These are phyloP conservation scores for Formica aserva DNA, from an alignment of 2,888 invertebrate genomes.

Conservation along the genomic window DNA sequence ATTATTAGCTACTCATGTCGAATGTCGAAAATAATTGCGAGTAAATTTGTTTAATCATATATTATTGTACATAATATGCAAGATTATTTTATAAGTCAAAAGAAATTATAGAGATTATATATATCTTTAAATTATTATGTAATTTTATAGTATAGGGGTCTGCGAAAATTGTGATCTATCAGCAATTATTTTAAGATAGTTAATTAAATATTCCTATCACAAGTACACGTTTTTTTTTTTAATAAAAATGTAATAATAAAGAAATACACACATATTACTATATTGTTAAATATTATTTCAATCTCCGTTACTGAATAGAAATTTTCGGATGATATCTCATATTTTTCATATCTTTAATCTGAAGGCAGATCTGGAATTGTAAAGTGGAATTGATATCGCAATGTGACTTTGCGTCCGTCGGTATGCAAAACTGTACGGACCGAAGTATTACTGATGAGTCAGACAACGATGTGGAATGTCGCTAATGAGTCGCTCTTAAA, in stretches of 20 bases:
- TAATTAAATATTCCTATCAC: background rate
- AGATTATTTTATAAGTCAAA: conserved; percentile 9
- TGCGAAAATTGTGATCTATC: background rate
- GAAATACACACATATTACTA: background rate
- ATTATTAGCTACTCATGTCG: conserved; percentile 24
- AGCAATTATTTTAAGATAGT: background rate
- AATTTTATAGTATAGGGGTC: background rate
- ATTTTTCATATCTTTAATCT: background rate
- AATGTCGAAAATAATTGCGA: conserved; percentile 17
- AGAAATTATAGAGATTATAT: too few relatives aligned
- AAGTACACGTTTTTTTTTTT: background rate
- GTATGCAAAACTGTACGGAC: conserved; percentile 75
- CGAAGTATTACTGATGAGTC: conserved; percentile 82
- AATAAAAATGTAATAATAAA: background rate
- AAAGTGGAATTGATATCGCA: conserved; percentile 70
- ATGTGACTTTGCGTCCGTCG: conserved; percentile 69
- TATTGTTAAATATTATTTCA: background rate
- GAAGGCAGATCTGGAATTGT: conserved; percentile 14
- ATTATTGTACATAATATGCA: background rate
- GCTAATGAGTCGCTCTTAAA: conserved; percentile 81
- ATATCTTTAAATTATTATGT: background rate
- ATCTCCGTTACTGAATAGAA: background rate
- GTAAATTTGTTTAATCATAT: background rate
- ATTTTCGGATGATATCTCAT: background rate
- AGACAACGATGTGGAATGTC: conserved; percentile 83